These are phyloP conservation scores for Dendrophyllia cribrosa DNA, from an alignment of 64 coral and sea anemone species.

Conservation along the genomic window DNA sequence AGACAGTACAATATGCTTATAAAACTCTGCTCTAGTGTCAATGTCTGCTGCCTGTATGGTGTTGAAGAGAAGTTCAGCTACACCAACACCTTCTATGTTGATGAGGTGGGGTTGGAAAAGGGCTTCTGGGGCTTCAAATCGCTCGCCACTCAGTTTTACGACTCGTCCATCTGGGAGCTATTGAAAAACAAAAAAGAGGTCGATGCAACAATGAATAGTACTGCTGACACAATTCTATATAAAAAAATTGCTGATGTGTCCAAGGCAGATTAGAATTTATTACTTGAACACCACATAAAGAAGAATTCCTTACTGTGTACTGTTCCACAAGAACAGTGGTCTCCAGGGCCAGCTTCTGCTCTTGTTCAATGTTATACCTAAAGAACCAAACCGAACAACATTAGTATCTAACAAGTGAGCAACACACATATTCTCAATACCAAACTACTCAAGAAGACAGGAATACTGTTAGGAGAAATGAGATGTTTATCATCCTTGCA, in stretches of 20 bases:
- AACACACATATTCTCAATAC: no score
- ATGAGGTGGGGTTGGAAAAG: slow-evolving; percentile 97
- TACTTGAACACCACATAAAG: neutral
- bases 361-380: slow-evolving; percentile 99
- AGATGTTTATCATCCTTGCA: no score
- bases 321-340: slow-evolving; percentile 97
- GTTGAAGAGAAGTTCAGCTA: slow-evolving; percentile 95
- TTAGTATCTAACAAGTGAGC: neutral
- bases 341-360: slow-evolving; percentile 96
- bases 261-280: neutral
- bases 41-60: slow-evolving; percentile 98
- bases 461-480: neutral
- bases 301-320: slow-evolving; percentile 79
- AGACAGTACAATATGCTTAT: slow-evolving; percentile 98
- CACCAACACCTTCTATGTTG: slow-evolving; percentile 96
- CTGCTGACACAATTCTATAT: no score
- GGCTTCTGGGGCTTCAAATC: slow-evolving; percentile 98
- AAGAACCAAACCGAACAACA: neutral
- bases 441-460: no score
- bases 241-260: no score
- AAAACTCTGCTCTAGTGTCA: slow-evolving; percentile 94
- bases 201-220: no score
- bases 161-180: slow-evolving; percentile 98
- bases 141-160: slow-evolving; percentile 96
- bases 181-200: neutral